Evolutionary conservation across 2,888 invertebrate genomes (phyloP).

Genomic region (Branchellion lobata): DNA sequence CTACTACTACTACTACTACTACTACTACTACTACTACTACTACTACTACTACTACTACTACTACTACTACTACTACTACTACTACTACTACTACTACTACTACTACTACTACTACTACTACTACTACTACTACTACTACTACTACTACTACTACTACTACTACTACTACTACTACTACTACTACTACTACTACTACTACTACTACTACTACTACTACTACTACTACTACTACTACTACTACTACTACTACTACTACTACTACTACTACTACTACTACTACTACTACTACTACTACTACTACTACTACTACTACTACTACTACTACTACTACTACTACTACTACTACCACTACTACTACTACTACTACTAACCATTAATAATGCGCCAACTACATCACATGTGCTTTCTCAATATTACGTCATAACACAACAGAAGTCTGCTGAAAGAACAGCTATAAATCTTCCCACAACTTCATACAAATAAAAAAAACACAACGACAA

Average conservation of each 20-base stretch:
- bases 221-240: background rate
- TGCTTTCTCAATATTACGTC: no score
- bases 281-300: constrained; percentile 11
- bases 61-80: constrained; percentile 22
- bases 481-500: no score
- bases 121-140: background rate
- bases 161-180: background rate
- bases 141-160: background rate
- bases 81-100: constrained; percentile 18
- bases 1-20: constrained; percentile 19
- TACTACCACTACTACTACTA: background rate
- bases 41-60: constrained; percentile 21
- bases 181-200: background rate
- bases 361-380: background rate
- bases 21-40: constrained; percentile 22
- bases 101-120: constrained; percentile 2
- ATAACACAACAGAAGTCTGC: no score
- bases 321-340: background rate
- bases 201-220: background rate
- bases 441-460: no score
- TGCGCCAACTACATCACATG: background rate
- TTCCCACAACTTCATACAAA: no score
- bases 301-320: background rate
- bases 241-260: background rate
- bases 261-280: background rate